Evolutionary conservation across 2,888 invertebrate genomes (phyloP), one percentile per base, ranked within the genome.

Genomic region (Drosophila mayaguana): DNA sequence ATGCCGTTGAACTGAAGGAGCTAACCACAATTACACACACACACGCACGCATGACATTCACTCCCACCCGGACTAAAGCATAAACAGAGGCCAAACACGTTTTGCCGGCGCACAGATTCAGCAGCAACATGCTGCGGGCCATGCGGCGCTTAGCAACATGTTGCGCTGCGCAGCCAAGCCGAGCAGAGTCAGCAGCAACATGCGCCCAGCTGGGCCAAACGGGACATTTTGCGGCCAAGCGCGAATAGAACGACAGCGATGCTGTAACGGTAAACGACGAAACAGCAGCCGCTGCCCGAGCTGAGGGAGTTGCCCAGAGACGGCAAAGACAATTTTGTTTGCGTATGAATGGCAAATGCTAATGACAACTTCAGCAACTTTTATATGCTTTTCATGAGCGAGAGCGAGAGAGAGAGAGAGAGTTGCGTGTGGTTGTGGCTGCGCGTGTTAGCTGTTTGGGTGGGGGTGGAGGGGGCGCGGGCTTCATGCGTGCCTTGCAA

Each of bases 261-360:
- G 42, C 40, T 59, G 72, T 38, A 16, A 25, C 34, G 46, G 72
- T 46, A 16, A 36, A n/a, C 25, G 55, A 55, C 57, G 8, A 2
- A 7, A 42, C 36, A 38, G 54, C 55, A 25, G 1, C 54, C 54
- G 54, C 12, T 38, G 32, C 32, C 11, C 32, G 32, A 11, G 32
- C 11, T 11, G 32, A 9, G 32, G 9, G 8, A 28, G 28, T 28
- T 28, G 28, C 28, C 28, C 28, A 28, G 9, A 28, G 28, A 8
- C 32, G 32, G 11, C 32, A 32, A 32, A 32, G 78, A 77, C 80
- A 72, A 80, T 75, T 75, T 77, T 72, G 57, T 64, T 60, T 63
- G 64, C 56, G 80, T 78, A 75, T 83, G 80, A 83, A 81, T 81
- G 83, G 67, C 81, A 77, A 81, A 84, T 84, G 84, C 69, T 83